These are phyloP conservation scores for Anoplopoma fimbria DNA, from an alignment of 2,113 vertebrate genomes.

Conservation along the genomic window DNA sequence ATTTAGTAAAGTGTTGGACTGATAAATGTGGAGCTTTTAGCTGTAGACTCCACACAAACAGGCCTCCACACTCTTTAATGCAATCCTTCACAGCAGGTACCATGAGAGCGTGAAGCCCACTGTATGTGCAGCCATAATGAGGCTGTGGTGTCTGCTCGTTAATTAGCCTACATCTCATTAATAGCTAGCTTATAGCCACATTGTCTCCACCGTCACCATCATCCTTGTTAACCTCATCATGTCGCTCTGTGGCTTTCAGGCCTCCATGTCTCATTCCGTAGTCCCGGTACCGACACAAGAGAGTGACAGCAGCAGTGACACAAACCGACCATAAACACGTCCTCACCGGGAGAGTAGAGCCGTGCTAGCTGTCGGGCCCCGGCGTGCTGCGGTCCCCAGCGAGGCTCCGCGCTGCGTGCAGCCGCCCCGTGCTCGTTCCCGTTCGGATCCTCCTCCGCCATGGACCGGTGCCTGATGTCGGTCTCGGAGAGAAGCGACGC, in stretches of 20 bases:
- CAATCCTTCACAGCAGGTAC: not conserved
- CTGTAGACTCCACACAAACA: not conserved
- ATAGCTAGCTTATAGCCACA: not conserved
- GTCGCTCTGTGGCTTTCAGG: slow-evolving; percentile 9
- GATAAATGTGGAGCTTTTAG: not conserved
- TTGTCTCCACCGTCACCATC: not conserved
- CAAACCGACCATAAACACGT: not conserved
- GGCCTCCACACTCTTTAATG: not conserved
- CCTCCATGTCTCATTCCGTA: slow-evolving; percentile 15
- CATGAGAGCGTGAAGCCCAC: not conserved
- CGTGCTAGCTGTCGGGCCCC: slow-evolving; percentile 83
- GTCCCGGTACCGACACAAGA: not conserved
- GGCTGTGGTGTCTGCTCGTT: too few relatives aligned
- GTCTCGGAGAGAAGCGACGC: slow-evolving; percentile 83
- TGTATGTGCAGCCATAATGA: not conserved
- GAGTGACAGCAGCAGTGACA: not conserved
- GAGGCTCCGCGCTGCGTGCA: slow-evolving; percentile 80
- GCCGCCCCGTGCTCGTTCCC: slow-evolving; percentile 86
- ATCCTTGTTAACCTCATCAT: not conserved
- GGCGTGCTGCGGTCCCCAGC: slow-evolving; percentile 86
- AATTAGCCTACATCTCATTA: not conserved
- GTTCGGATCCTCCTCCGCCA: slow-evolving; percentile 88
- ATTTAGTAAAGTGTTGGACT: not conserved
- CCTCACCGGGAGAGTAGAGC: slow-evolving; percentile 85
- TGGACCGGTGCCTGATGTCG: slow-evolving; percentile 84